Conservation (phyloP, 2,113 vertebrate genomes). For the Emydocephalus ijimae region DNA sequence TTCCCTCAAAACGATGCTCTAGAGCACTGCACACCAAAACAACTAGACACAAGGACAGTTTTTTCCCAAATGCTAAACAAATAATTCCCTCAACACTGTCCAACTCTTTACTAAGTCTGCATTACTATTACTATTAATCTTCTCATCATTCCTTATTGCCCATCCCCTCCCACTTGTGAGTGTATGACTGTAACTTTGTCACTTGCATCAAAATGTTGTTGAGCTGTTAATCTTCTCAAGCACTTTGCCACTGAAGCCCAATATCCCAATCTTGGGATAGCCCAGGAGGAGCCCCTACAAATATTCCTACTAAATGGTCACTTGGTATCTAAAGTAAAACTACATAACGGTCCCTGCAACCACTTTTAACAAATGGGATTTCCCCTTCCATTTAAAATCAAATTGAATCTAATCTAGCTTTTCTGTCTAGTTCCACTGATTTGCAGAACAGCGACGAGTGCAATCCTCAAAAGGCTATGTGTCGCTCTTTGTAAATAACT, state of each 20-base stretch:
- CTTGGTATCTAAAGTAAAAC: not conserved
- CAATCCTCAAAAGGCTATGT: not conserved
- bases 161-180: too few species aligned
- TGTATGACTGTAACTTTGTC: too few species aligned
- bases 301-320: not conserved
- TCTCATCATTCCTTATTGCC: too few species aligned
- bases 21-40: too few species aligned
- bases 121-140: too few species aligned
- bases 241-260: not conserved
- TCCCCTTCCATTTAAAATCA: not conserved
- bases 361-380: not conserved
- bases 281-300: not conserved
- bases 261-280: not conserved
- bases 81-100: too few species aligned
- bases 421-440: not conserved
- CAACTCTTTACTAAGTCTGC: too few species aligned
- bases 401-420: not conserved
- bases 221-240: constrained; percentile 59
- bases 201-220: constrained; percentile 72
- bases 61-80: too few species aligned
- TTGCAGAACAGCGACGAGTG: not conserved
- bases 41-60: too few species aligned
- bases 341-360: not conserved
- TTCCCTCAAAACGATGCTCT: too few species aligned
- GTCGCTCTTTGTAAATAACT: not conserved